Conservation (phyloP, 2,888 invertebrate species). For the Reticulitermes lucifugus region DNA sequence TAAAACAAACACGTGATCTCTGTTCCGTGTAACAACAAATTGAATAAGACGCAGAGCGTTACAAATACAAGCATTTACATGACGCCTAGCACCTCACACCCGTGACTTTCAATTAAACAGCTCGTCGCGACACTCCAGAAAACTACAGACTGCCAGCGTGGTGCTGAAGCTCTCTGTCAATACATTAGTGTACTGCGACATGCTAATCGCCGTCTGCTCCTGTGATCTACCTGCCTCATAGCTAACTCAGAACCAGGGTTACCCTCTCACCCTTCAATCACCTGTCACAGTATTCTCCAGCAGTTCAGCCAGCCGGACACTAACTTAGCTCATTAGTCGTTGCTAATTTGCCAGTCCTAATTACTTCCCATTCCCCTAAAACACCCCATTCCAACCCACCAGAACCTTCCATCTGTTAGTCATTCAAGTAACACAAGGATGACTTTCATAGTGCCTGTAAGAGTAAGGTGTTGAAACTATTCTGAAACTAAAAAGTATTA, state of each 20-base stretch:
- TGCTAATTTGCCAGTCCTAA: conserved; percentile 27
- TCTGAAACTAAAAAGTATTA: neutral
- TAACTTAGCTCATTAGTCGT: conserved; percentile 24
- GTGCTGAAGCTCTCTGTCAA: too few species aligned
- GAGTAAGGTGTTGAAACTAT: neutral
- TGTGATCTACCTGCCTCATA: neutral
- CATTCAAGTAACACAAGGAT: neutral
- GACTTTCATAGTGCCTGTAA: neutral
- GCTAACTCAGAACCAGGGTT: neutral
- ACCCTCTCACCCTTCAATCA: neutral
- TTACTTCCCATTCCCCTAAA: neutral
- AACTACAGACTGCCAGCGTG: too few species aligned
- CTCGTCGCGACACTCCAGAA: too few species aligned
- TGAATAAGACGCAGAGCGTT: too few species aligned
- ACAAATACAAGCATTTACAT: too few species aligned
- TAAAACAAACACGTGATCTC: too few species aligned
- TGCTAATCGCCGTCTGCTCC: too few species aligned
- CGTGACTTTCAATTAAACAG: too few species aligned
- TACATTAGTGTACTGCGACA: too few species aligned
- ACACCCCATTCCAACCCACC: neutral
- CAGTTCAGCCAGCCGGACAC: conserved; percentile 4
- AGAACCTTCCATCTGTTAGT: neutral
- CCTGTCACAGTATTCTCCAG: neutral
- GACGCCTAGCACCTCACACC: too few species aligned
- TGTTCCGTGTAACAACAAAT: too few species aligned